Base-by-base conservation (phyloP, 1,140 invertebrate genomes). In the Batillaria attramentaria region DNA sequence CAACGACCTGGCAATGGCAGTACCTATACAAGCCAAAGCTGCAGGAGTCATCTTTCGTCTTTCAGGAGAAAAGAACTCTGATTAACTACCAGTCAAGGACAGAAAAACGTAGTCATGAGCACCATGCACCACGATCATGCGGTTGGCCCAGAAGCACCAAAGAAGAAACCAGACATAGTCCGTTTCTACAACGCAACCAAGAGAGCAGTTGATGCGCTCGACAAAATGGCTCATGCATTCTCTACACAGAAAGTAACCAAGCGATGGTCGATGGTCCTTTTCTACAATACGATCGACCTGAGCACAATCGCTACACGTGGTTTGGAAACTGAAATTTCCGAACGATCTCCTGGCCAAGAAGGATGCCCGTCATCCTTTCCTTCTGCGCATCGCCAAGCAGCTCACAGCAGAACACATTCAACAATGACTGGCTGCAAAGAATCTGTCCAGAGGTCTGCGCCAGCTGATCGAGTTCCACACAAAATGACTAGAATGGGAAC, bases 131-230 rank as follows among this genome's bases (percentile, higher is more conserved):
- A 83, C 46, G 79, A 79, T 46, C 65, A 66, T 35, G 68, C 68
- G 57, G 77, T 85, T n/a, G 57, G 62, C 18, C 24, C 33, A 33
- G 46, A 16, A 0, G 20, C 41, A 5, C 37, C n/a, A 18, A 62
- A 50, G 74, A 76, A 85, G 46, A 91, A 91, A 81, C 90, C 91
- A 46, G 84, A 91, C 20, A 91, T 92, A 43, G 86, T 92, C 54
- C 43, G 78, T 6, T 85, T 84, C 60, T 92, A 92, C 84, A 91
- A 91, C 81, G 72, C 76, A 41, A 90, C 87, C 2, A 93, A 93
- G 88, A 88, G 89, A 39, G 91, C 89, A 54, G 91, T 92, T 2
- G 91, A 92, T 78, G 86, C 82, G 4, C 74, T 92, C 24, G 82
- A 86, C 77, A 72, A 84, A 62, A 28, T 81, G 37, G 54, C 78